Base-by-base conservation (phyloP, 2,888 invertebrate species). In the Globia sparganii region DNA sequence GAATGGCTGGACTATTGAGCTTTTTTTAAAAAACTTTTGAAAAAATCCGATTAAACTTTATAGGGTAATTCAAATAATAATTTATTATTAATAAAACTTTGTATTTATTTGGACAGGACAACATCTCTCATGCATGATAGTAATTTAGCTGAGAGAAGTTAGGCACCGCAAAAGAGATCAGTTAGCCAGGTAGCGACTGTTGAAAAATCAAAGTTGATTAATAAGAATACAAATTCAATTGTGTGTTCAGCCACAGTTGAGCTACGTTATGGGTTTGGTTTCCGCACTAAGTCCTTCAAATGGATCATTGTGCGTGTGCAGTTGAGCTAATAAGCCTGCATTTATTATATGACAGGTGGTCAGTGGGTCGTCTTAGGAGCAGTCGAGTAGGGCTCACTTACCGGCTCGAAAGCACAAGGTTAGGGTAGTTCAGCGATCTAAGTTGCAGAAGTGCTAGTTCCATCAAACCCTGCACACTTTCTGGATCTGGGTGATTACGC, bases 381-480 rank as follows among this genome's bases (percentile, higher is more conserved):
- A 58, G 34, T 46, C 37, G 40, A 34, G 21, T 64, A 53, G 59
- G 34, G 1, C 8, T 64, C 46, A 34, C 92, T 93, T 92, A 98
- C 98, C 98, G 97, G 96, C 98, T 98, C 4, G 98, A 98, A 65
- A 98, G 90, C 34, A 92, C 88, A 2, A 98, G 93, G 58, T 92
- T 91, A 31, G 98, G 97, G 87, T 97, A 96, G 91, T 97, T 97
- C 21, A 93, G 82, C 5, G 98, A 97, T 62, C 93, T 94, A 25
- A 98, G 90, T 78, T 93, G 95, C 64, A 94, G 90, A 53, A 98
- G 94, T 13, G 97, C 98, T 86, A 97, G 92, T 94, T 98, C 98
- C 87, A 98, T 89, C 77, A 97, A 96, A 46, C 98, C 98, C 95
- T 98, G 98, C 28, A 99, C 93, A 40, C 98, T 97, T 68, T 96